Evolutionary conservation across 2,888 invertebrate species (phyloP).

Genomic region (Petrolisthes cinctipes): DNA sequence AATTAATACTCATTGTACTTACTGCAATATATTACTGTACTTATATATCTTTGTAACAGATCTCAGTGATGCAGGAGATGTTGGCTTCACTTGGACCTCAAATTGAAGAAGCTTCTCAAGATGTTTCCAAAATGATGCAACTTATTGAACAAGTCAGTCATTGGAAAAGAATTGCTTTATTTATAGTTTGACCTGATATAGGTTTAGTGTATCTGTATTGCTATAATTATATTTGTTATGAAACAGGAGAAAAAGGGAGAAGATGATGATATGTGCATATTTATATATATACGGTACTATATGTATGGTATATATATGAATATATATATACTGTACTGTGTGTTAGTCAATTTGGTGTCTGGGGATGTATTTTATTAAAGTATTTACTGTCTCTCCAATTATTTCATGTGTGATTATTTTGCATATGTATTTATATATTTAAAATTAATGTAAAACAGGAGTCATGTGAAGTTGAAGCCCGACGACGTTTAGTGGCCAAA

Average conservation of each 20-base stretch:
- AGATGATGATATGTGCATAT: too few species aligned
- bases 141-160: slow-evolving; percentile 90
- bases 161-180: not conserved
- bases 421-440: too few species aligned
- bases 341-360: too few species aligned
- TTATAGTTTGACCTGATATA: not conserved
- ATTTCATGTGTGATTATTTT: too few species aligned
- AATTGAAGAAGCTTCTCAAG: slow-evolving; percentile 69
- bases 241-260: too few species aligned
- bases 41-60: slow-evolving; percentile 70
- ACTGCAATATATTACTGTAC: too few species aligned
- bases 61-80: slow-evolving; percentile 82
- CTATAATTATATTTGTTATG: not conserved
- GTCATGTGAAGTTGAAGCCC: slow-evolving; percentile 60
- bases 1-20: too few species aligned
- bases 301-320: not conserved
- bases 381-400: too few species aligned
- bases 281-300: too few species aligned
- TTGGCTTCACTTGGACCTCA: slow-evolving; percentile 82
- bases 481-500: slow-evolving; percentile 76
- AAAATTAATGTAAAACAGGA: slow-evolving; percentile 29
- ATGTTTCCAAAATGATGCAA: slow-evolving; percentile 79
- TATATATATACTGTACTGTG: not conserved
- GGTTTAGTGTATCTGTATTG: not conserved
- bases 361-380: too few species aligned